Conservation (phyloP, 2,888 invertebrate genomes). For the Sussaba pulchella region DNA sequence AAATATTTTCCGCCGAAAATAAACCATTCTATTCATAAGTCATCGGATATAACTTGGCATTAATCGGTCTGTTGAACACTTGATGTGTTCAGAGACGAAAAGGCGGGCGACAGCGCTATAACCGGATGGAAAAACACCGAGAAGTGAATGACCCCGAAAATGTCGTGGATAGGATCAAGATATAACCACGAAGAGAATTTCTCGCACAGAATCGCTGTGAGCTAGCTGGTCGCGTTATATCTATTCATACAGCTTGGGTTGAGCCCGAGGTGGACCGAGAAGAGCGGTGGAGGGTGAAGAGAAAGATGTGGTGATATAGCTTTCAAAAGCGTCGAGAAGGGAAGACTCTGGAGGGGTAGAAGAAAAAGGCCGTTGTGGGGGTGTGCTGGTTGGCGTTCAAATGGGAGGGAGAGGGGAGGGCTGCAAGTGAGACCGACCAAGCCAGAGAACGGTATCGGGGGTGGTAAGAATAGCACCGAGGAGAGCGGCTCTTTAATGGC, state of each 20-base stretch:
- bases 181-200: constrained; percentile 81
- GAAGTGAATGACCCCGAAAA: constrained; percentile 55
- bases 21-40: background rate
- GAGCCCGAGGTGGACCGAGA: constrained; percentile 66
- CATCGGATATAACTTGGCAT: background rate
- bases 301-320: constrained; percentile 70
- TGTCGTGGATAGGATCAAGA: constrained; percentile 78
- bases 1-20: background rate
- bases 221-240: constrained; percentile 75
- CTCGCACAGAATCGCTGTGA: constrained; percentile 72
- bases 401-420: constrained; percentile 37
- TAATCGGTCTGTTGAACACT: background rate
- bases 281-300: constrained; percentile 68
- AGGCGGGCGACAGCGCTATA: background rate
- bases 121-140: constrained; percentile 32
- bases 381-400: constrained; percentile 30
- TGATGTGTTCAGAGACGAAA: constrained; percentile 21
- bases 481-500: constrained; percentile 91
- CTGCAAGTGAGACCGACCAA: constrained; percentile 53
- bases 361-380: constrained; percentile 47
- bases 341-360: constrained; percentile 63
- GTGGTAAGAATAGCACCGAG: constrained; percentile 72
- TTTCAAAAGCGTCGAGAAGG: constrained; percentile 47
- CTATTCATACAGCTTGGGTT: constrained; percentile 70
- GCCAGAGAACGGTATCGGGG: constrained; percentile 56